Percentiles rank a stretch among this genome's conserved stretches.
Conservation (phyloP, 2,797 vertebrate species). For the Xenops minutus region DNA sequence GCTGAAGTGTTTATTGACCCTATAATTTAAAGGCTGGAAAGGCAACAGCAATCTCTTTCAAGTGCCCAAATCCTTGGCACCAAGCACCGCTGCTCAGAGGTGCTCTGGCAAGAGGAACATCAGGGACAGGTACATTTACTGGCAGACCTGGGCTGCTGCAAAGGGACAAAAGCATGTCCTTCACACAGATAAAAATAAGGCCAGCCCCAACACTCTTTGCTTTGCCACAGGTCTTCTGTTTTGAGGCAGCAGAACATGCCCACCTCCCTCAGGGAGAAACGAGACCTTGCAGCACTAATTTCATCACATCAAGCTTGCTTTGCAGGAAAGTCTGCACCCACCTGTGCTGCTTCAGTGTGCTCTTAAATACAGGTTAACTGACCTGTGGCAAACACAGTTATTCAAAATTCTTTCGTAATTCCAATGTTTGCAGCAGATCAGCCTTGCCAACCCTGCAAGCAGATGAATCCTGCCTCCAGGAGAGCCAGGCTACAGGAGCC, state of each 20-base stretch:
- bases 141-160: neutral
- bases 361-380: neutral
- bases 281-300: neutral
- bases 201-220: neutral
- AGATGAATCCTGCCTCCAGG: neutral
- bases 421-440: neutral
- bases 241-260: neutral
- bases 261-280: neutral
- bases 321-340: neutral
- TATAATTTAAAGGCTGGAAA: neutral
- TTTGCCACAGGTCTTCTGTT: neutral
- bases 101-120: neutral
- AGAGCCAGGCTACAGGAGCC: neutral
- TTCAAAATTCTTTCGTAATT: neutral
- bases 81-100: neutral
- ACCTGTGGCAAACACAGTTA: neutral
- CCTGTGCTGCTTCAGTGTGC: neutral
- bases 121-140: neutral
- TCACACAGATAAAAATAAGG: neutral
- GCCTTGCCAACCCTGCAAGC: accelerated
- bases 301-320: neutral
- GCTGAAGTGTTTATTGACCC: neutral
- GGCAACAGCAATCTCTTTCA: neutral
- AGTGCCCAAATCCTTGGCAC: neutral
- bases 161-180: neutral